Percentiles rank a stretch among this genome's conserved stretches.
phyloP scores from a whole-genome alignment of 2,888 invertebrate species.

The Apodemia mormo region DNA sequence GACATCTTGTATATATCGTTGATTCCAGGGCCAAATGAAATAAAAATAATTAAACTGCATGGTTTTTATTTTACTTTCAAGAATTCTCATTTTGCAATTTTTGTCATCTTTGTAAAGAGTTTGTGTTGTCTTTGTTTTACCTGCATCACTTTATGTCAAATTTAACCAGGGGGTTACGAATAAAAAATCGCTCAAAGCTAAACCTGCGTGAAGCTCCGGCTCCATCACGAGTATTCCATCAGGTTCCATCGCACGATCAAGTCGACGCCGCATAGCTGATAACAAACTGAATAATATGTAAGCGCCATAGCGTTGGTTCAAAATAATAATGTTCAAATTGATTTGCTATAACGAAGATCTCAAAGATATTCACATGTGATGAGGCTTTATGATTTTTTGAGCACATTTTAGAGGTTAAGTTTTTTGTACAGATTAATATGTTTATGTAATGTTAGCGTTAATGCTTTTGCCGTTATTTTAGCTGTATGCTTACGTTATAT shows the following conservation, averaged over 20 bases:
- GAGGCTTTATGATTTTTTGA: constrained; percentile 60
- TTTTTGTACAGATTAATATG: constrained; percentile 62
- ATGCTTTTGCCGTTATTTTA: constrained; percentile 40
- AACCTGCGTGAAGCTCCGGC: background rate
- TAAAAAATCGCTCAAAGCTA: background rate
- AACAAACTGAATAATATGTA: background rate
- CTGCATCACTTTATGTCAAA: no score
- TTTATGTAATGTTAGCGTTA: constrained; percentile 52
- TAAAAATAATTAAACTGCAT: no score
- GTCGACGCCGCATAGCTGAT: background rate
- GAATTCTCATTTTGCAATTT: no score
- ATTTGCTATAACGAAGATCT: constrained; percentile 49
- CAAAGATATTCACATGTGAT: constrained; percentile 63
- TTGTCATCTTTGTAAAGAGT: no score
- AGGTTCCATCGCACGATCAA: background rate
- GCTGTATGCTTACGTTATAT: constrained; percentile 35
- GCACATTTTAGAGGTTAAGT: constrained; percentile 57
- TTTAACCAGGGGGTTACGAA: no score
- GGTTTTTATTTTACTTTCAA: no score
- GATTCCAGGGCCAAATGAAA: no score
- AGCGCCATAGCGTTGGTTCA: constrained; percentile 13
- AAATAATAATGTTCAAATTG: constrained; percentile 23
- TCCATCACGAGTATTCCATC: background rate
- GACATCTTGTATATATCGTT: no score
- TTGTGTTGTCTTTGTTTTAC: no score